Evolutionary conservation across 2,113 vertebrate species (phyloP).

Genomic region (Rhynchomys soricoides): DNA sequence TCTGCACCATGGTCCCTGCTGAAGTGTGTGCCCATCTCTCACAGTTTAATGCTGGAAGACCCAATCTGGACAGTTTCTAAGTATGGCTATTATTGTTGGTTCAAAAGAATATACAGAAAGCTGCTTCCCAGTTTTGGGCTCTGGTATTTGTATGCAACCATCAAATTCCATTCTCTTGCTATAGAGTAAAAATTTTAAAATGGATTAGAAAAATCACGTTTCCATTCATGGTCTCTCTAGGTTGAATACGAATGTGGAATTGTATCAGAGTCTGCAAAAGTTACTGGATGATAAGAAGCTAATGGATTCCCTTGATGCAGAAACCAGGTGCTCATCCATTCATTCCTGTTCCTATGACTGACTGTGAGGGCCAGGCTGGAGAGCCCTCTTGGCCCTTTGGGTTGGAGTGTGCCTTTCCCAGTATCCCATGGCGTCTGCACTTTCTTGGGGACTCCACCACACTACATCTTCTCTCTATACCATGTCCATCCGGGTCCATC

Average conservation of each 20-base stretch:
- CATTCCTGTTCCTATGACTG: not conserved
- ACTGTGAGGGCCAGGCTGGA: too few species aligned
- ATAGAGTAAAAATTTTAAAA: not conserved
- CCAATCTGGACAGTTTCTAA: not conserved
- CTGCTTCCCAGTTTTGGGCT: not conserved
- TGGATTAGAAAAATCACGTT: conserved; percentile 35
- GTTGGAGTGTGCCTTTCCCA: not conserved
- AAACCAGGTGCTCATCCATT: conserved; percentile 90
- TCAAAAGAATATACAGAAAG: not conserved
- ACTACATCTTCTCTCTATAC: not conserved
- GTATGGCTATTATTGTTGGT: not conserved
- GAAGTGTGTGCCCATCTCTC: not conserved
- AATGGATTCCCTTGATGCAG: conserved; percentile 91
- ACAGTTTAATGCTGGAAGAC: not conserved
- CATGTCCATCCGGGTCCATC: not conserved
- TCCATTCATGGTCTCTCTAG: conserved; percentile 84
- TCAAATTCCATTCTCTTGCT: not conserved
- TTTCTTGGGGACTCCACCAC: not conserved
- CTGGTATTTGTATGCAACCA: not conserved
- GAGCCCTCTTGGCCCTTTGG: too few species aligned
- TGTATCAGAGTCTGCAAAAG: conserved; percentile 92
- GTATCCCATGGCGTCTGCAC: rapidly evolving
- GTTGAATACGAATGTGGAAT: conserved; percentile 96
- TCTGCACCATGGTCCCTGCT: not conserved
- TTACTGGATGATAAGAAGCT: conserved; percentile 89